Base-by-base conservation (phyloP, 1,140 invertebrate genomes). In the Drosophila bifasciata region DNA sequence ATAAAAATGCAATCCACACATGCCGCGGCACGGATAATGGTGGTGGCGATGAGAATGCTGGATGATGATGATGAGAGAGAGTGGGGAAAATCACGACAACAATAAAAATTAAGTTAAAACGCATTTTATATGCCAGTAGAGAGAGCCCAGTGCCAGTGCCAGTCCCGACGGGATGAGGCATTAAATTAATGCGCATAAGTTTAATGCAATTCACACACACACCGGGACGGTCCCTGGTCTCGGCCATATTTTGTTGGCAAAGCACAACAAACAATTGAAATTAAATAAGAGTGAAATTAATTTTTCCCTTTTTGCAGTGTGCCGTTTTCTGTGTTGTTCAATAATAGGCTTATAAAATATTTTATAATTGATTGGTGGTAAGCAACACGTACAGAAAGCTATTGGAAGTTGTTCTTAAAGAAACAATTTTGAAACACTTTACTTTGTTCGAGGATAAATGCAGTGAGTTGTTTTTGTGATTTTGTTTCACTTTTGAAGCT, bases 101-200 rank as follows among this genome's bases (percentile, higher is more conserved):
- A 83, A 83, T 83, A 78, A 83, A 83, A 84, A 79, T 84, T 78
- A 84, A 83, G 79, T 83, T 84, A 55, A 83, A 83, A 69, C 79
- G 58, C 73, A 66, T 62, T 83, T 83, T 83, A 81, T 78, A 83
- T 69, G 75, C 74, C 68, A 57, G 49, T 21, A 52, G 43, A 60
- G 28, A 9, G 43, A 60, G 28, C 3, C 25, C 25, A 28, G 8
- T 9, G 2, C 25, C 7, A 7, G 2, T 8, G n/a, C n/a, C n/a
- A n/a, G n/a, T 9, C 28, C 28, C 25, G 25, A 3, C 25, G 25
- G 71, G 45, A 57, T 39, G 69, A 66, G 77, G 66, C 72, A 72
- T 72, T 62, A 77, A 81, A 81, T 83, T 44, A 77, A 77, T 64
- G 79, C 63, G 68, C 68, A 58, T 56, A 64, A 77, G 67, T 67